Evolutionary conservation across 1,140 invertebrate genomes (phyloP), one percentile per base, ranked within the genome.

Genomic region (Ganaspis sp.): DNA sequence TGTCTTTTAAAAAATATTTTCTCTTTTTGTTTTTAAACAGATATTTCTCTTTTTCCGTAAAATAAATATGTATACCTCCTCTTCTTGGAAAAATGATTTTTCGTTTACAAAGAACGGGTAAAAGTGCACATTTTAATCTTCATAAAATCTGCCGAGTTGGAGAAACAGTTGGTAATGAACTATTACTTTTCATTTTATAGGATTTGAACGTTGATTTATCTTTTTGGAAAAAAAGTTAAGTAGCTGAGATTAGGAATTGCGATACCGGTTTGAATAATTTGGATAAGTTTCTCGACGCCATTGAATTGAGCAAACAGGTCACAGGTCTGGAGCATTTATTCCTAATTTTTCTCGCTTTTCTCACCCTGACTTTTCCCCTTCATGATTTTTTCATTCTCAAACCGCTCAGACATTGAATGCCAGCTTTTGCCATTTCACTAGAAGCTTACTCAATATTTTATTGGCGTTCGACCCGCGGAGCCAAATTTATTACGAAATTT

Each of bases 241-340:
- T 45, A 45, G 12, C 11, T 15, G 15, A 45, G 15, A 40, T 40
- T 12, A 40, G 53, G 12, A 29, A 64, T 26, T 64, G 54, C 15
- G 11, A 64, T 23, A 64, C 54, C 23, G 54, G 54, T 64, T 64
- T 64, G 0, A 26, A 64, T 64, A 26, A 64, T 64, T 64, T 64
- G 21, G 21, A 11, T 64, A 64, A 26, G 21, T 26, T 64, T 29
- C 53, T 58, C 23, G 12, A 12, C 54, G 54, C 21, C 54, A 29
- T 29, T 64, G 54, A 64, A 64, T 26, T 64, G 54, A 64, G 54
- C 4, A 64, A 64, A 64, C 21, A 64, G 54, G 54, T 64, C 54
- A 26, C 8, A 21, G 53, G 11, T 58, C 23, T 58, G 53, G 9
- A 23, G 53, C 12, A 45, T 45, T 45, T 45, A 45, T 58, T 58